These are phyloP conservation scores for Zootoca vivipara DNA, from an alignment of 2,113 vertebrate species.

Conservation along the genomic window DNA sequence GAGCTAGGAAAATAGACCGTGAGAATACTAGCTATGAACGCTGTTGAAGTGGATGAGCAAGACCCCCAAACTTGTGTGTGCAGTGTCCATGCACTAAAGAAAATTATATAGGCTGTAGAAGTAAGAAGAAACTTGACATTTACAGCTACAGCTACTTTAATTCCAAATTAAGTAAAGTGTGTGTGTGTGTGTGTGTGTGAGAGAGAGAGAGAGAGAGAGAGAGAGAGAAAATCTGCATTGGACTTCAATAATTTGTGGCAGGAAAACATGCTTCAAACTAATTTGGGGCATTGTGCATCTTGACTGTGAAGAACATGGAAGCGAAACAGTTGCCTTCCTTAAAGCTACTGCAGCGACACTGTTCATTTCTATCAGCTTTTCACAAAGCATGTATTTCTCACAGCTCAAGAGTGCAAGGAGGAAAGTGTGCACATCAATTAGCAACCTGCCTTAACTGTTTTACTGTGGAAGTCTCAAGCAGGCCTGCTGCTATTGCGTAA, in stretches of 20 bases:
- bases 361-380: background rate
- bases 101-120: background rate
- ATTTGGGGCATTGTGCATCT: background rate
- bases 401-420: no score
- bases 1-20: background rate
- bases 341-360: background rate
- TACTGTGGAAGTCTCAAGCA: background rate
- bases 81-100: background rate
- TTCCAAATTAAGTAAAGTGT: background rate
- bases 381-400: background rate
- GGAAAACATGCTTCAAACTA: background rate
- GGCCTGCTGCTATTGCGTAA: no score
- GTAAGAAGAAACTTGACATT: background rate
- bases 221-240: no score
- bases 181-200: background rate
- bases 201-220: no score
- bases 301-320: background rate
- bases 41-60: background rate
- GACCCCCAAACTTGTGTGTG: background rate
- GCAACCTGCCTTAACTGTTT: background rate
- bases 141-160: background rate
- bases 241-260: background rate
- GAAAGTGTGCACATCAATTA: background rate
- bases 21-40: background rate
- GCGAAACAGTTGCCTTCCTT: background rate